Base-by-base conservation (phyloP, 2,888 invertebrate genomes). In the Acleris cristana region DNA sequence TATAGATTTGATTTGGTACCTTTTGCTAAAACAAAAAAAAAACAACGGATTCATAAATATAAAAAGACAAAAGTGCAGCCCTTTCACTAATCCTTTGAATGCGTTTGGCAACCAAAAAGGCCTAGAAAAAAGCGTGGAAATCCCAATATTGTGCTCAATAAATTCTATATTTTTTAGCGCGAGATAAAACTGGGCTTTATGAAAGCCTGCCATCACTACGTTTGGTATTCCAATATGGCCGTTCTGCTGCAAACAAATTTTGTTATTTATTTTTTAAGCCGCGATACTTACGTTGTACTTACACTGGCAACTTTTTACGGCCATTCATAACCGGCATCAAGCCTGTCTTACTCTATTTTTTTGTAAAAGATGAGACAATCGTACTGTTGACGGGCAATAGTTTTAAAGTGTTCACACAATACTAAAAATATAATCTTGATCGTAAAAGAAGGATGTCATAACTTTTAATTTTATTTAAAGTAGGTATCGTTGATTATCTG, bases 161-260 rank as follows among this genome's bases (percentile, higher is more conserved):
- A 53, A 53, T 61, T 53, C 16, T 60, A 52, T 61, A 61, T 56
- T 56, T 59, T 63, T 63, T 49, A 49, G 49, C 14, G 40, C 10
- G 30, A 48, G 49, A 63, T 56, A 64, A 64, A 56, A 64, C 23
- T 14, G 23, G 16, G 56, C 63, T 64, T 56, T 40, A 40, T 58
- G 23, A 34, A 55, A 55, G 63, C 55, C 55, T 48, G 57, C 8
- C 57, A 57, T 45, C 34, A 40, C 63, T 60, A 52, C 51, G 49
- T 45, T 57, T 44, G 57, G 44, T 57, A 45, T 57, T 57, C 44
- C 57, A 57, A 57, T 57, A 57, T 23, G 57, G 57, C n/a, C 40
- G 40, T 40, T 14, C 10, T 23, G 57, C 44, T 14, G 23, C 57
- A 23, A 45, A 57, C 16, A 40, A 3, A 40, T 18, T 19, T 57